A percentile compares a stretch with the other conserved stretches of the same genome.
Conservation (phyloP, 2,797 vertebrate genomes). For the Cynodonichthys magdalenae region DNA sequence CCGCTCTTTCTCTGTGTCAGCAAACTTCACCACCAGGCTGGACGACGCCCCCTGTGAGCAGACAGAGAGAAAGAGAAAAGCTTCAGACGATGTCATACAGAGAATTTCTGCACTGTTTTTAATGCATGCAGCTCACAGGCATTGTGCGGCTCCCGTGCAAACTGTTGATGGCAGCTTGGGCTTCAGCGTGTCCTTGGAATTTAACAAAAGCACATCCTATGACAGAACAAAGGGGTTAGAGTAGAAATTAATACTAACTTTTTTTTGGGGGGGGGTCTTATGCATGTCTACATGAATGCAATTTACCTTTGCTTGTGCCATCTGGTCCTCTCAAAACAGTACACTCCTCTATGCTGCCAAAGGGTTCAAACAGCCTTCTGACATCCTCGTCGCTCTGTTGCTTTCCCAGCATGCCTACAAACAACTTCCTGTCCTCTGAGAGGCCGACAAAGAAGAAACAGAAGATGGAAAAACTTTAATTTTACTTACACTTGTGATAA, state of each 20-base stretch:
- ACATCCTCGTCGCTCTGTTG: slow-evolving; percentile 94
- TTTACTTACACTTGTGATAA: slow-evolving; percentile 10
- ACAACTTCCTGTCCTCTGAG: slow-evolving; percentile 92
- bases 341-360: slow-evolving; percentile 93
- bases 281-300: background rate
- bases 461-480: slow-evolving; percentile 17
- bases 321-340: slow-evolving; percentile 92
- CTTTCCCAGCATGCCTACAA: slow-evolving; percentile 95
- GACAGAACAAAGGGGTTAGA: slow-evolving; percentile 18
- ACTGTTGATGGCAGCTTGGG: slow-evolving; percentile 92
- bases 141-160: slow-evolving; percentile 92
- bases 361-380: slow-evolving; percentile 91
- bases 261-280: background rate
- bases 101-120: too few species aligned
- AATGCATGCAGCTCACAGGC: slow-evolving; percentile 78
- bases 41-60: slow-evolving; percentile 88
- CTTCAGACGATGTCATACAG: background rate
- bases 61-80: slow-evolving; percentile 7
- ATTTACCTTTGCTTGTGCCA: slow-evolving; percentile 92
- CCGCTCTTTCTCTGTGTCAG: slow-evolving; percentile 94
- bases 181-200: slow-evolving; percentile 91
- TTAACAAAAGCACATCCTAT: slow-evolving; percentile 94
- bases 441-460: slow-evolving; percentile 27
- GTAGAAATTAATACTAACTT: background rate
- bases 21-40: slow-evolving; percentile 96